These are phyloP conservation scores for Scopus umbretta DNA, from an alignment of 2,113 vertebrate genomes.

Conservation along the genomic window DNA sequence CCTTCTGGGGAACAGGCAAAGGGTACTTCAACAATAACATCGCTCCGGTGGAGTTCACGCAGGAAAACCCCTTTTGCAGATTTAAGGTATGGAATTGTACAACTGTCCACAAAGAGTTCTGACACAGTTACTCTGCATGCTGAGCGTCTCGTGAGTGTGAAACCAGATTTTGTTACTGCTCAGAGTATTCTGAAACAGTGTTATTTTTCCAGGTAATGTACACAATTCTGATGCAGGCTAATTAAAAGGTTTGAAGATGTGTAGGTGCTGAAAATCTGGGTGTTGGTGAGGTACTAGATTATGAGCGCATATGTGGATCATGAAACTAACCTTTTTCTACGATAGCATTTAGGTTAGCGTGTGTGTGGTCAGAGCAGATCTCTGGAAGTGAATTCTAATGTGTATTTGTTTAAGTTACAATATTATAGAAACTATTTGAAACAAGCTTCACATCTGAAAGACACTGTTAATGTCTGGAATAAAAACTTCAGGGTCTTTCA, in stretches of 20 bases:
- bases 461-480: background rate
- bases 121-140: background rate
- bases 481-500: background rate
- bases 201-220: background rate
- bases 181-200: background rate
- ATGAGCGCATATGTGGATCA: background rate
- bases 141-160: background rate
- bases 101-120: background rate
- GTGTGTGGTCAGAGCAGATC: background rate
- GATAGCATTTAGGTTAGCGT: background rate
- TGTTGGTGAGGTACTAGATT: background rate
- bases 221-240: background rate
- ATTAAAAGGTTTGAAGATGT: background rate
- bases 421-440: background rate
- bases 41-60: conserved; percentile 90
- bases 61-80: conserved; percentile 95
- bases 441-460: background rate
- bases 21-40: conserved; percentile 92
- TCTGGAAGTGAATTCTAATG: background rate
- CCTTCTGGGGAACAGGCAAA: conserved; percentile 97
- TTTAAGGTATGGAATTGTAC: conserved; percentile 84
- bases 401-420: background rate
- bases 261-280: background rate
- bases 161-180: background rate
- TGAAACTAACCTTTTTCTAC: background rate